Percentiles rank a stretch among this genome's conserved stretches.
Conservation (phyloP, 2,113 vertebrate species). For the Murina feae region DNA sequence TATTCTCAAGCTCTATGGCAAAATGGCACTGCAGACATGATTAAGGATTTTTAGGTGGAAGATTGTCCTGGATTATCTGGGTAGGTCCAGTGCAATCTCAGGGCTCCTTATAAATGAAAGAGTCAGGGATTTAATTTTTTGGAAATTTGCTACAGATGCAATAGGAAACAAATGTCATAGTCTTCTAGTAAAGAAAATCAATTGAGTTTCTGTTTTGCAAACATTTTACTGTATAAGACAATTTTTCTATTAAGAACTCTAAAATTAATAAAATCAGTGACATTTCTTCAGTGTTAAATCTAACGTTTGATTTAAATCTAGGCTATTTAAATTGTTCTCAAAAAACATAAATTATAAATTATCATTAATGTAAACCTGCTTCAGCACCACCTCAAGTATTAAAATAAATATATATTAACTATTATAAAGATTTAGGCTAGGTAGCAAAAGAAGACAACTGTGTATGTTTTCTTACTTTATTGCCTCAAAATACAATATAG, state of each 20-base stretch:
- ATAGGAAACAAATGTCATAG: not conserved
- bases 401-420: not conserved
- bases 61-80: not conserved
- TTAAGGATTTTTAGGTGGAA: not conserved
- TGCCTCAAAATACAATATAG: not conserved
- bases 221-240: not conserved
- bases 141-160: not conserved
- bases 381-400: not conserved
- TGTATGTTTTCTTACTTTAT: not conserved
- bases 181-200: not conserved
- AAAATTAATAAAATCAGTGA: not conserved
- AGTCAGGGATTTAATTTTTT: not conserved
- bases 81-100: not conserved
- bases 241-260: not conserved
- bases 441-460: not conserved
- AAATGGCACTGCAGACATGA: not conserved
- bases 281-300: not conserved
- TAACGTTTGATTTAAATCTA: not conserved
- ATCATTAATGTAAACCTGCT: not conserved
- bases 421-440: not conserved
- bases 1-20: not conserved
- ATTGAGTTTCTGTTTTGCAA: not conserved
- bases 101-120: not conserved
- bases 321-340: not conserved
- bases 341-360: not conserved